Evolutionary conservation across 1,140 invertebrate species (phyloP), one percentile per base, ranked within the genome.

Genomic region (Macrotrachela quadricornifera): DNA sequence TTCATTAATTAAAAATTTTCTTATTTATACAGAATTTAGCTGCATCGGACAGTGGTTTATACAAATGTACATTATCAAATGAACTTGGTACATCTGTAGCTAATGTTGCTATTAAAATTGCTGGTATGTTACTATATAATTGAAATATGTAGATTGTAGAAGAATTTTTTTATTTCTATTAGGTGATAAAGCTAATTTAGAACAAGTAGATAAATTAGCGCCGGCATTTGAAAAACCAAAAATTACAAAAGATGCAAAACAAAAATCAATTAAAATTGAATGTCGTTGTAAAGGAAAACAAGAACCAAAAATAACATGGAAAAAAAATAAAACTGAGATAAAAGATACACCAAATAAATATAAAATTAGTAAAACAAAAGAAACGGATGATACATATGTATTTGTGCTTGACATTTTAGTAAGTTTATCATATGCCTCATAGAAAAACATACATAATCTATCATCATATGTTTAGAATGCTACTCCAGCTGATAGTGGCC

Each of bases 401-500:
- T 37, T 53, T 2, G 37, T 18, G 14, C 21, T 53, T 18, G 51
- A 53, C 12, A 53, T 53, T 17, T 37, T 39, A 9, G 36, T 49
- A 36, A 49, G 21, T 30, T 30, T 30, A 30, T 30, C 8, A 4
- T 2, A 30, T 30, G 8, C 8, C 8, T 30, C 21, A 49, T n/a
- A n/a, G n/a, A 10, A 21, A 45, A 45, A 21, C 10, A 45, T n/a
- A n/a, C n/a, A n/a, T n/a, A n/a, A n/a, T n/a, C 9, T 49, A 10
- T 49, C 6, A 6, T 36, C 9, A 13, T 15, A 13, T 13, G 10
- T 36, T 21, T 4, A 46, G 21, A 46, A 54, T 49, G 48, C 48
- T 40, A 39, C 10, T 40, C 13, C 41, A 0, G 45, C 14, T 16
- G 86, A 92, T 71, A 84, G 84, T 57, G 86, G 86, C 62, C 78